Conservation (phyloP, 2,797 vertebrate species). For the Poecilia wingei region DNA sequence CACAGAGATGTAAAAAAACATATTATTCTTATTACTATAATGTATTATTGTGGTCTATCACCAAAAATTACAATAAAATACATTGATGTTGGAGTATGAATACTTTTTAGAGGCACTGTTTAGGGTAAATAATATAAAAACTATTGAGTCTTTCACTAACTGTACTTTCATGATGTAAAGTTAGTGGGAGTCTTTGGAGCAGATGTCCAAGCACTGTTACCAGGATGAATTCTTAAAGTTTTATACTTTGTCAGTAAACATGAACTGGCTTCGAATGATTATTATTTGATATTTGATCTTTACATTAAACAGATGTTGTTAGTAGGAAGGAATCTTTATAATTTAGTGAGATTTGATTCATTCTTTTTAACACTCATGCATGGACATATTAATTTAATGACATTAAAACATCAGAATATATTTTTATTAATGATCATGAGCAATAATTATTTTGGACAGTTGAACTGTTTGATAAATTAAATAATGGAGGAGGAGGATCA, state of each 20-base stretch:
- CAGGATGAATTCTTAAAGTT: not conserved
- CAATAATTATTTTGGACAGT: not conserved
- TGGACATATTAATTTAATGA: not conserved
- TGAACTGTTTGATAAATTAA: not conserved
- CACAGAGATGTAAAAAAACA: not conserved
- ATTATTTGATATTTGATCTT: constrained; percentile 7
- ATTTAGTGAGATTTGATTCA: not conserved
- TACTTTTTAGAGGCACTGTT: too few species aligned
- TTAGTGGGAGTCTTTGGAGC: too few species aligned
- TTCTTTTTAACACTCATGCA: not conserved
- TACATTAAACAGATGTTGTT: not conserved
- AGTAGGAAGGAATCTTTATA: not conserved
- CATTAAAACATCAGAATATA: not conserved
- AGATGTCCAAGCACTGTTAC: not conserved
- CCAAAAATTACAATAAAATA: not conserved
- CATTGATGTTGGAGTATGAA: not conserved
- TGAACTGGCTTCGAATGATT: not conserved
- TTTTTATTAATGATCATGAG: not conserved
- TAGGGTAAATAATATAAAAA: not conserved
- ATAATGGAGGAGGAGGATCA: not conserved
- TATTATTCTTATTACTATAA: not conserved
- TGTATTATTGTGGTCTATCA: not conserved
- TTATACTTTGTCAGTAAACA: not conserved
- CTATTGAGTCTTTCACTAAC: not conserved
- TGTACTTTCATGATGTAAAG: too few species aligned